Evolutionary conservation across 1,140 invertebrate genomes (phyloP).

Genomic region (Brachionus sp.): DNA sequence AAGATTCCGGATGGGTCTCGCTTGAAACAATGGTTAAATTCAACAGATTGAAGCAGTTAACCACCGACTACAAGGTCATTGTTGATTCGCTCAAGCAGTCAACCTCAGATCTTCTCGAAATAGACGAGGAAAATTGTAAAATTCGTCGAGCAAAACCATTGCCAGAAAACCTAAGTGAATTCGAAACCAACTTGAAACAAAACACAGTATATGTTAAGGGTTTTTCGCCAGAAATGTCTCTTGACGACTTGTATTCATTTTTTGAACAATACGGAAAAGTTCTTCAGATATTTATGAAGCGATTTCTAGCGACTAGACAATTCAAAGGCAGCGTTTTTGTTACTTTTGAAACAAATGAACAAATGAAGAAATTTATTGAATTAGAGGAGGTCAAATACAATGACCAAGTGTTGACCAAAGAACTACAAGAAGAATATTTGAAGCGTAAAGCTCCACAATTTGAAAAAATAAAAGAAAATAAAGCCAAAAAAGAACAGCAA

Average conservation of each 20-base stretch:
- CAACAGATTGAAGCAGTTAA: slow-evolving; percentile 25
- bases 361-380: slow-evolving; percentile 39
- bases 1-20: slow-evolving; percentile 42
- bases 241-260: slow-evolving; percentile 12
- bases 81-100: slow-evolving; percentile 20
- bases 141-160: slow-evolving; percentile 8
- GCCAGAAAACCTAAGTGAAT: slow-evolving; percentile 27
- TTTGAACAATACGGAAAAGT: slow-evolving; percentile 35
- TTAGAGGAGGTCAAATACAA: slow-evolving; percentile 7
- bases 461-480: slow-evolving; percentile 29
- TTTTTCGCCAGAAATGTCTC: slow-evolving; percentile 9
- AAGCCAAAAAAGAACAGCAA: slow-evolving; percentile 35
- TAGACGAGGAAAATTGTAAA: slow-evolving; percentile 35
- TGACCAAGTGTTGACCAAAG: background rate
- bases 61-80: slow-evolving; percentile 12
- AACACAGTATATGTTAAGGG: slow-evolving; percentile 44
- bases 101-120: background rate
- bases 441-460: slow-evolving; percentile 29
- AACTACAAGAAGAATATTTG: slow-evolving; percentile 41
- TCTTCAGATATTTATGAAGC: slow-evolving; percentile 42
- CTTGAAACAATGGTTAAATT: slow-evolving; percentile 29
- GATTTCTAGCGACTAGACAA: slow-evolving; percentile 26
- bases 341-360: slow-evolving; percentile 36
- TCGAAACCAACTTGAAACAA: slow-evolving; percentile 31
- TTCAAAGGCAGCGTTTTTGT: slow-evolving; percentile 46